phyloP scores from a whole-genome alignment of 2,888 invertebrate genomes.

The Scaptomyza cyrtandrae region DNA sequence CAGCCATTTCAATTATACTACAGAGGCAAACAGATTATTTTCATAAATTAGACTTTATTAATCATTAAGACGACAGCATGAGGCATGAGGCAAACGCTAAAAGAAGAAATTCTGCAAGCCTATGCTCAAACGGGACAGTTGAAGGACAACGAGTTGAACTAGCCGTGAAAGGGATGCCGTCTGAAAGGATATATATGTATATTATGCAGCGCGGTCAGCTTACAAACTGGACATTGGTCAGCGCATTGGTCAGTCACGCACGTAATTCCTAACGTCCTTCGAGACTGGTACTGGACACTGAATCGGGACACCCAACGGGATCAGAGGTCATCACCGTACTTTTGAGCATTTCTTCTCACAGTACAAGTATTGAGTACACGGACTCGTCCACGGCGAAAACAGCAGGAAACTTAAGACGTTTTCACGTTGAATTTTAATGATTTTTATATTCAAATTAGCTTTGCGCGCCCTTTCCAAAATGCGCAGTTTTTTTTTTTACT shows the following conservation, averaged over 20 bases:
- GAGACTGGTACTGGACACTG: slow-evolving; percentile 35
- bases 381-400: slow-evolving; percentile 25
- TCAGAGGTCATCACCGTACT: slow-evolving; percentile 84
- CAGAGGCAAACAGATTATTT: slow-evolving; percentile 79
- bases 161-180: slow-evolving; percentile 45
- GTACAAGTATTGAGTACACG: slow-evolving; percentile 30
- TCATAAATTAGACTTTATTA: slow-evolving; percentile 83
- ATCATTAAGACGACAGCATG: slow-evolving; percentile 80
- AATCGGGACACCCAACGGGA: slow-evolving; percentile 57
- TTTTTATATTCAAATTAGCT: slow-evolving; percentile 80
- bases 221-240: slow-evolving; percentile 79
- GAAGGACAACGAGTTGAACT: slow-evolving; percentile 78
- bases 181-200: slow-evolving; percentile 53
- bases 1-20: slow-evolving; percentile 46
- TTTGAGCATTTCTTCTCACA: slow-evolving; percentile 82
- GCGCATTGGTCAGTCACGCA: slow-evolving; percentile 83
- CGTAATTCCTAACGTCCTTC: slow-evolving; percentile 65
- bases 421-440: slow-evolving; percentile 80
- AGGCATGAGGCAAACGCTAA: slow-evolving; percentile 25
- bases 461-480: slow-evolving; percentile 54
- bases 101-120: slow-evolving; percentile 20
- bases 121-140: slow-evolving; percentile 53
- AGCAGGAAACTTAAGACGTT: slow-evolving; percentile 78
- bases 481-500: slow-evolving; percentile 29
- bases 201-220: slow-evolving; percentile 62